Evolutionary conservation across 2,888 invertebrate species (phyloP).

Genomic region (Nephrocerus scutellatus): DNA sequence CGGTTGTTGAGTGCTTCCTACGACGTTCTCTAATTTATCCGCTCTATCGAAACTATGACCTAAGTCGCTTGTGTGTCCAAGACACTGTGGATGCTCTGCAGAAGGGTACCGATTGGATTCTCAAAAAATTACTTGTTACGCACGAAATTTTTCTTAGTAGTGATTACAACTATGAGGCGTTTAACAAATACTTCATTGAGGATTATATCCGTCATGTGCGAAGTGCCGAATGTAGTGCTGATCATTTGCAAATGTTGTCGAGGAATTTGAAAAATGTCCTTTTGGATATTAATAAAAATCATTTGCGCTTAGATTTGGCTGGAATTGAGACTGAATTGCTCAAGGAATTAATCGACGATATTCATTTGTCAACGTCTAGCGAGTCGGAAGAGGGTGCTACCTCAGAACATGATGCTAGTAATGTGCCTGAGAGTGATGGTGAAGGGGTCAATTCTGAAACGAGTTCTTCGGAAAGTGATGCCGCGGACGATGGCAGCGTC

Average conservation of each 20-base stretch:
- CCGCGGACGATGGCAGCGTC: slow-evolving; percentile 6
- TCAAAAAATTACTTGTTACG: slow-evolving; percentile 39
- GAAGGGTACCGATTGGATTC: slow-evolving; percentile 34
- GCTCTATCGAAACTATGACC: slow-evolving; percentile 41
- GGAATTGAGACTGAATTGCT: slow-evolving; percentile 41
- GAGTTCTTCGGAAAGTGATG: slow-evolving; percentile 24
- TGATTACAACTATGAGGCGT: slow-evolving; percentile 31
- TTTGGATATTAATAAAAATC: slow-evolving; percentile 34
- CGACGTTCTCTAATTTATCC: slow-evolving; percentile 42
- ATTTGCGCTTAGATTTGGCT: slow-evolving; percentile 35
- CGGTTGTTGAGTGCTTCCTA: slow-evolving; percentile 38
- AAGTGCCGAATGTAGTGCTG: slow-evolving; percentile 27
- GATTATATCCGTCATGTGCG: slow-evolving; percentile 39
- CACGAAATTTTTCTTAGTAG: slow-evolving; percentile 31
- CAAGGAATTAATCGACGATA: slow-evolving; percentile 39
- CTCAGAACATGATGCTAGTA: slow-evolving; percentile 20
- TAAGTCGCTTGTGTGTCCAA: slow-evolving; percentile 35
- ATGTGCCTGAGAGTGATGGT: slow-evolving; percentile 26
- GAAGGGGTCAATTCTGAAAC: slow-evolving; percentile 30
- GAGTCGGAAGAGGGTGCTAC: slow-evolving; percentile 24
- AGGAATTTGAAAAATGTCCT: slow-evolving; percentile 39
- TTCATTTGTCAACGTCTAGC: slow-evolving; percentile 27
- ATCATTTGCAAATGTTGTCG: slow-evolving; percentile 34
- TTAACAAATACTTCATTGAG: slow-evolving; percentile 37
- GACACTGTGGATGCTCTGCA: slow-evolving; percentile 40